phyloP scores from a whole-genome alignment of 2,113 vertebrate genomes.

The Pao palembangensis region DNA sequence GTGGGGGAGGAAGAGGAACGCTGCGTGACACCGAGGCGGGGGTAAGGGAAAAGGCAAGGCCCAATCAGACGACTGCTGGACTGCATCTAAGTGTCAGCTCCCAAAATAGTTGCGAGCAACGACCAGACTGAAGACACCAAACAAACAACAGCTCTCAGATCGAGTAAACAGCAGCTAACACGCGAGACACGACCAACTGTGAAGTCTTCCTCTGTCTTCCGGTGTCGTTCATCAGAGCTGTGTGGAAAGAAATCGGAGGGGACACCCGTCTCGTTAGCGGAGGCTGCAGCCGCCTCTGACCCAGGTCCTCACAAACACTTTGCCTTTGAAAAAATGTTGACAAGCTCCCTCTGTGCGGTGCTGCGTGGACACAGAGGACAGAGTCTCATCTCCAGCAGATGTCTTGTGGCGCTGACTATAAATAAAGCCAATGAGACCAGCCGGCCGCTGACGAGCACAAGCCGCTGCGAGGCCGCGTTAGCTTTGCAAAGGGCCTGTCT shows the following conservation, averaged over 20 bases:
- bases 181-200: constrained; percentile 44
- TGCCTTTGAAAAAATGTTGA: constrained; percentile 58
- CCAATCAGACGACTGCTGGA: constrained; percentile 51
- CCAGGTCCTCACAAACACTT: constrained; percentile 52
- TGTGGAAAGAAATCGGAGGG: constrained; percentile 53
- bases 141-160: constrained; percentile 74
- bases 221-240: constrained; percentile 63
- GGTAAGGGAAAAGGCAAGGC: constrained; percentile 25
- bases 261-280: constrained; percentile 66
- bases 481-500: constrained; percentile 57
- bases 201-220: constrained; percentile 65
- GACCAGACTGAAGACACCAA: constrained; percentile 70
- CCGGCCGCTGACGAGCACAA: constrained; percentile 57
- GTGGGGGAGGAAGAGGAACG: constrained; percentile 34
- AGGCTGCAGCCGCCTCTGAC: constrained; percentile 32
- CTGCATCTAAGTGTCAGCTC: constrained; percentile 59
- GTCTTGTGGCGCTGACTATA: constrained; percentile 75
- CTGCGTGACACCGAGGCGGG: constrained; percentile 33
- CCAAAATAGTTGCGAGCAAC: constrained; percentile 58
- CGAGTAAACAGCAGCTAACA: constrained; percentile 64
- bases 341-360: constrained; percentile 69
- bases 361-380: constrained; percentile 66
- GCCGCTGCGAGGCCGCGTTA: constrained; percentile 59
- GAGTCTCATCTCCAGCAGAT: constrained; percentile 74
- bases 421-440: constrained; percentile 73